phyloP scores from a whole-genome alignment of 2,113 vertebrate genomes.

The Steatornis caripensis region DNA sequence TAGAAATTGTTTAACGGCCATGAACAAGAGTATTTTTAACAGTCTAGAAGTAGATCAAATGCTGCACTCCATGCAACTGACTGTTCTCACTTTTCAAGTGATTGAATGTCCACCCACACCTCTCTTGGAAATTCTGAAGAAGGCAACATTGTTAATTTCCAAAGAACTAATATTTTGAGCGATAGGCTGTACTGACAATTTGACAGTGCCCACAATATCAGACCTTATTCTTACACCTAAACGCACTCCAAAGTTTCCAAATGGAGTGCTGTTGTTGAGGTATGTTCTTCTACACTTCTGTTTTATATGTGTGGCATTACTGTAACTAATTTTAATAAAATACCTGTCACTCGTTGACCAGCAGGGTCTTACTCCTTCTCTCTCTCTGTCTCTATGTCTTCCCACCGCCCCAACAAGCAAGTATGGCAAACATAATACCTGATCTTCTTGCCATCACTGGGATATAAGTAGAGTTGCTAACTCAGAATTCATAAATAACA shows the following conservation, averaged over 20 bases:
- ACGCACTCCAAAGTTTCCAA: not conserved
- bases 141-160: not conserved
- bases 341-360: not conserved
- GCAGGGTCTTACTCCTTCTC: not conserved
- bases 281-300: not conserved
- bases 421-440: not conserved
- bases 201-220: not conserved
- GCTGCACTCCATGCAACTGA: not conserved
- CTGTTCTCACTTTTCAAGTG: slow-evolving; percentile 21
- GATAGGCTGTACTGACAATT: not conserved
- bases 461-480: not conserved
- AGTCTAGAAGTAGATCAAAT: slow-evolving; percentile 43
- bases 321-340: not conserved
- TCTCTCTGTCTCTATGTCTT: not conserved
- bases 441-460: not conserved
- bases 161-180: not conserved
- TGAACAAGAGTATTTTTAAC: slow-evolving; percentile 15
- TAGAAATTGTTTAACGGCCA: not conserved
- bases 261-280: not conserved
- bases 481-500: not conserved
- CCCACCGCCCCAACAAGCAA: not conserved
- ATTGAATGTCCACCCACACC: not conserved
- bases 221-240: not conserved
- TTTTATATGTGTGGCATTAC: not conserved
- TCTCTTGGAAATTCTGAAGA: not conserved